Conservation (phyloP, 1,140 invertebrate species). For the Vollenhovia emeryi region DNA sequence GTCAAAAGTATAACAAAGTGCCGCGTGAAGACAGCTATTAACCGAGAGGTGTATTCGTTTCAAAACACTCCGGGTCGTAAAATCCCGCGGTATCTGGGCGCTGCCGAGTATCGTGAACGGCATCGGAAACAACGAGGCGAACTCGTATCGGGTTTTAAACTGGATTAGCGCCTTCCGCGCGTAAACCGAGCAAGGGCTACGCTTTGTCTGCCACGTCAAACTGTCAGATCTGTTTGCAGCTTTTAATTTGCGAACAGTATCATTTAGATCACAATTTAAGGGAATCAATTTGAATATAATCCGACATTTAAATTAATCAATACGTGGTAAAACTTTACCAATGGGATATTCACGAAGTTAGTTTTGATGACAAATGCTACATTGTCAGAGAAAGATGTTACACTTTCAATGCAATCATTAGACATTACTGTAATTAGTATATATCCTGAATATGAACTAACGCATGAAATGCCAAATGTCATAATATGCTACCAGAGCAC, state of each 20-base stretch:
- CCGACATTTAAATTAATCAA: neutral
- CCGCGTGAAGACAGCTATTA: conserved; percentile 23
- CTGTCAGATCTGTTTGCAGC: neutral
- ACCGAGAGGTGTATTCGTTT: neutral
- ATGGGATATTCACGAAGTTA: neutral
- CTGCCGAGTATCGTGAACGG: neutral
- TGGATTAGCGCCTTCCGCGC: conserved; percentile 5
- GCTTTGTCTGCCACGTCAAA: neutral
- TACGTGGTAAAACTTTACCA: neutral
- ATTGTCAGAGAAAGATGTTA: neutral
- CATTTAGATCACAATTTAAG: neutral
- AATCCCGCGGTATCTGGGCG: neutral
- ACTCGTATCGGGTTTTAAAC: conserved; percentile 6
- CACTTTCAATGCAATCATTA: neutral
- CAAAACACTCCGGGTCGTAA: conserved; percentile 40
- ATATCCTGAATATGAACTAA: neutral
- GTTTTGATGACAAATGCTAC: neutral
- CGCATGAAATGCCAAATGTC: neutral
- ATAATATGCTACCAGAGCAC: neutral
- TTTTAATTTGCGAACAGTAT: neutral
- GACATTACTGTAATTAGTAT: neutral
- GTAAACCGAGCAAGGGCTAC: neutral
- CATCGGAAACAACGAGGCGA: conserved; percentile 12
- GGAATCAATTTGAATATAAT: neutral
- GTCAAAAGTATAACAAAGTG: conserved; percentile 32